Conservation (phyloP, 2,888 invertebrate species). For the Plemyria rubiginata region DNA sequence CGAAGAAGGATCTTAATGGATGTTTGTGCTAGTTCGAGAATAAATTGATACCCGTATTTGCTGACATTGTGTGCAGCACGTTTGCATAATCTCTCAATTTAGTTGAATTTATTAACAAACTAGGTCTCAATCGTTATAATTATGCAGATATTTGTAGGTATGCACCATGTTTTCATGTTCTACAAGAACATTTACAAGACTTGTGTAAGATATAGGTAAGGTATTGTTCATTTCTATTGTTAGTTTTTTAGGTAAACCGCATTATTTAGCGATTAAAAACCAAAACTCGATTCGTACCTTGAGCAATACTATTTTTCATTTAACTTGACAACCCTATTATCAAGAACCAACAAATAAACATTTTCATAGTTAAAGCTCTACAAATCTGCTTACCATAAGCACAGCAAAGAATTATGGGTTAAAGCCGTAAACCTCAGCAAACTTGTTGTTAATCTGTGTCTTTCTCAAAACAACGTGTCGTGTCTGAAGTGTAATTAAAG, state of each 20-base stretch:
- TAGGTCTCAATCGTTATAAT: conserved; percentile 9
- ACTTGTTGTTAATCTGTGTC: conserved; percentile 31
- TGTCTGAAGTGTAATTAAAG: conserved; percentile 82
- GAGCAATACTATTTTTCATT: too few species aligned
- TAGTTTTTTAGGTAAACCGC: too few species aligned
- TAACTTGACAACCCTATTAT: conserved; percentile 51
- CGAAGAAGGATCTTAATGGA: conserved; percentile 55
- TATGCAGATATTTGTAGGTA: not conserved
- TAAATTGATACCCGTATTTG: conserved; percentile 43
- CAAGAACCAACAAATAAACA: conserved; percentile 55
- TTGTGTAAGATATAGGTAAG: too few species aligned
- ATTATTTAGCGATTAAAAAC: too few species aligned
- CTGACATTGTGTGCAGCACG: conserved; percentile 28
- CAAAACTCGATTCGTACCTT: too few species aligned
- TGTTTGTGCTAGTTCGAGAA: conserved; percentile 45
- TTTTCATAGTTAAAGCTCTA: conserved; percentile 66
- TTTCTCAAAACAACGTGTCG: conserved; percentile 82
- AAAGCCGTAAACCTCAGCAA: conserved; percentile 27
- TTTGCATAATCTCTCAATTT: conserved; percentile 26
- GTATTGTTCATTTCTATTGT: too few species aligned
- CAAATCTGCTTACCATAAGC: conserved; percentile 68
- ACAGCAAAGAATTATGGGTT: not conserved
- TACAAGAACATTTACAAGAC: too few species aligned
- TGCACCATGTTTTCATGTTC: conserved; percentile 4
- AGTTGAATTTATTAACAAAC: conserved; percentile 12